Evolutionary conservation across 2,888 invertebrate species (phyloP).

Genomic region (Brenthis ino): DNA sequence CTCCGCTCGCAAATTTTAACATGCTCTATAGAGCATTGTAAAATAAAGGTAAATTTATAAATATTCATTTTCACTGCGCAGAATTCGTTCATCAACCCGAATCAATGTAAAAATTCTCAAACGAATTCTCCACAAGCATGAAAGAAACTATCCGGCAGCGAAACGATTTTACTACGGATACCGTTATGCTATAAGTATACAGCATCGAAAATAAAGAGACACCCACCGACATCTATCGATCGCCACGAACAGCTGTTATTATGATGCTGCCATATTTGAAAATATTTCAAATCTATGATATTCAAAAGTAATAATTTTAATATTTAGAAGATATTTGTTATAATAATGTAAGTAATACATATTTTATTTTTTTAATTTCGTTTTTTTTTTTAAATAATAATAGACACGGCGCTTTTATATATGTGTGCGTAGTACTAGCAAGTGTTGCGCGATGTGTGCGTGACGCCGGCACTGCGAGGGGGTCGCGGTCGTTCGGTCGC

Average conservation of each 20-base stretch:
- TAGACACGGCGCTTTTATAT: not conserved
- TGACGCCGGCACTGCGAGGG: constrained; percentile 51
- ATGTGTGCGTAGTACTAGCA: not conserved
- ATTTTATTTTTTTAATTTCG: not conserved
- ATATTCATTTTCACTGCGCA: constrained; percentile 53
- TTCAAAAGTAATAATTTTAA: constrained; percentile 11
- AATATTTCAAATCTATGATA: not conserved
- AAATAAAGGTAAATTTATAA: constrained; percentile 46
- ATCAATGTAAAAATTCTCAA: constrained; percentile 59
- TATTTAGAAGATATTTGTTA: not conserved
- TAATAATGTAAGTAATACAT: not conserved
- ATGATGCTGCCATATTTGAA: constrained; percentile 55
- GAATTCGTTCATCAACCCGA: constrained; percentile 65
- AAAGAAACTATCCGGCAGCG: constrained; percentile 61
- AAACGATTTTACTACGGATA: constrained; percentile 76
- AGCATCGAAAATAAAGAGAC: constrained; percentile 78
- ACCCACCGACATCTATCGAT: constrained; percentile 81
- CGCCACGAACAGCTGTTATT: constrained; percentile 68
- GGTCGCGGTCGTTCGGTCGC: constrained; percentile 56
- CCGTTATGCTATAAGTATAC: constrained; percentile 65
- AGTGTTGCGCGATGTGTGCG: constrained; percentile 27
- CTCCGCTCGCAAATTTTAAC: constrained; percentile 41
- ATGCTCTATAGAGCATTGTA: constrained; percentile 28
- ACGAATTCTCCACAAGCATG: constrained; percentile 60
- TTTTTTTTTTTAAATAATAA: not conserved